These are phyloP conservation scores for Galendromus occidentalis DNA, from an alignment of 1,140 invertebrate genomes.

Conservation along the genomic window DNA sequence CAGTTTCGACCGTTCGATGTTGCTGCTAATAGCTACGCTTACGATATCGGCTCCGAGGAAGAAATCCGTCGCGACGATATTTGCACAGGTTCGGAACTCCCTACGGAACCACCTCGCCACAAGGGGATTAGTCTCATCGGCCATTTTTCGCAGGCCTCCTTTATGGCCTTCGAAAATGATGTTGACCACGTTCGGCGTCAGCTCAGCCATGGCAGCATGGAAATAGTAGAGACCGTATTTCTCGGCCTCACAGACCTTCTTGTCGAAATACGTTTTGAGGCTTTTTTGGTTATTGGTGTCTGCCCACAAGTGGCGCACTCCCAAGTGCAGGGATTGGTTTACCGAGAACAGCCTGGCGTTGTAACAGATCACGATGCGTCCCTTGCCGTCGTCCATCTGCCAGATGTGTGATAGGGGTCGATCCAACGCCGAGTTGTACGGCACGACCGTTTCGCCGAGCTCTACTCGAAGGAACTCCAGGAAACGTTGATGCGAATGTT, in stretches of 20 bases:
- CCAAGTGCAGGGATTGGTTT: constrained; percentile 25
- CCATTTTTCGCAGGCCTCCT: constrained; percentile 43
- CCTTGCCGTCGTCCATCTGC: constrained; percentile 16
- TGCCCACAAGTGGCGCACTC: constrained; percentile 37
- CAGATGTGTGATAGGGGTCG: background rate
- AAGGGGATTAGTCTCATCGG: constrained; percentile 43
- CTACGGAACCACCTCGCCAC: constrained; percentile 42
- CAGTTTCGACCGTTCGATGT: constrained; percentile 19
- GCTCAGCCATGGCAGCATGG: constrained; percentile 57
- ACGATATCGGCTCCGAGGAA: constrained; percentile 54
- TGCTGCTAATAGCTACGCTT: constrained; percentile 41
- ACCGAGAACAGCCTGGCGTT: constrained; percentile 28
- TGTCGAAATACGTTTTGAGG: constrained; percentile 31
- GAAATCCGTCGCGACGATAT: constrained; percentile 53
- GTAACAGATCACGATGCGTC: constrained; percentile 37
- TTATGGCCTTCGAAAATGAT: constrained; percentile 28
- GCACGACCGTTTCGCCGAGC: constrained; percentile 30
- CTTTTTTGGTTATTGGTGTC: constrained; percentile 31
- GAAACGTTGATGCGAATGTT: constrained; percentile 30
- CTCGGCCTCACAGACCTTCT: constrained; percentile 17
- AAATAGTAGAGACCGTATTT: constrained; percentile 31
- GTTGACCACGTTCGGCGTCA: constrained; percentile 51
- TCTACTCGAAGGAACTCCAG: constrained; percentile 30
- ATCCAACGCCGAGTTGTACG: constrained; percentile 14
- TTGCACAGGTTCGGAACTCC: constrained; percentile 42